phyloP scores from a whole-genome alignment of 2,888 invertebrate species.

The Mesopsocus fuscifrons region DNA sequence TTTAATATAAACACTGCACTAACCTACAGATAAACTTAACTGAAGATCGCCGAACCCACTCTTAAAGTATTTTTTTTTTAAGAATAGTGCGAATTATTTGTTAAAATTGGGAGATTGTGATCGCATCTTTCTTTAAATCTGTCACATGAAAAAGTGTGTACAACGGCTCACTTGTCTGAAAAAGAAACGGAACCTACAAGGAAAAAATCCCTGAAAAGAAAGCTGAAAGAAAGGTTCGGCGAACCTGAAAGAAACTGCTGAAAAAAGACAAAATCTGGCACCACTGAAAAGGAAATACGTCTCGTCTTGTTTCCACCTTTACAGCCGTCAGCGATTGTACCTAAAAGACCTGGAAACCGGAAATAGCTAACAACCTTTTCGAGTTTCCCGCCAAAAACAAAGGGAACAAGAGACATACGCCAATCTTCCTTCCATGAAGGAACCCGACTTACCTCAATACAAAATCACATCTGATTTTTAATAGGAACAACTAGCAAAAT shows the following conservation, averaged over 20 bases:
- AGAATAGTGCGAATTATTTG: too few relatives aligned
- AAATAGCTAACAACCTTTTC: too few relatives aligned
- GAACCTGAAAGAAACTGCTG: constrained; percentile 1
- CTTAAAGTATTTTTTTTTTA: too few relatives aligned
- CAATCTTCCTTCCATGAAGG: too few relatives aligned
- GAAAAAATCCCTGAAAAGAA: constrained; percentile 1
- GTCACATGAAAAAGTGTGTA: not conserved
- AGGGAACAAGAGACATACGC: not conserved
- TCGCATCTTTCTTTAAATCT: not conserved
- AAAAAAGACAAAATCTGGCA: not conserved
- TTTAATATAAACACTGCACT: too few relatives aligned
- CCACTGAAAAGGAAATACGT: not conserved
- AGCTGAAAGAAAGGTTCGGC: too few relatives aligned
- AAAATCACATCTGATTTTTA: too few relatives aligned
- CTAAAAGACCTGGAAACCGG: not conserved
- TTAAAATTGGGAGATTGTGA: not conserved
- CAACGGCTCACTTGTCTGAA: not conserved
- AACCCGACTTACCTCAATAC: too few relatives aligned
- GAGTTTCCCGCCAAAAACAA: not conserved
- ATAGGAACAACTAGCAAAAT: too few relatives aligned
- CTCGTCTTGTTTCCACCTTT: constrained; percentile 10
- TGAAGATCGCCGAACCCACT: too few relatives aligned
- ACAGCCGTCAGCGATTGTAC: not conserved
- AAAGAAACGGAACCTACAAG: not conserved
- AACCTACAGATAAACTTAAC: too few relatives aligned